phyloP scores from a whole-genome alignment of 2,797 vertebrate genomes.

The Nasua narica region DNA sequence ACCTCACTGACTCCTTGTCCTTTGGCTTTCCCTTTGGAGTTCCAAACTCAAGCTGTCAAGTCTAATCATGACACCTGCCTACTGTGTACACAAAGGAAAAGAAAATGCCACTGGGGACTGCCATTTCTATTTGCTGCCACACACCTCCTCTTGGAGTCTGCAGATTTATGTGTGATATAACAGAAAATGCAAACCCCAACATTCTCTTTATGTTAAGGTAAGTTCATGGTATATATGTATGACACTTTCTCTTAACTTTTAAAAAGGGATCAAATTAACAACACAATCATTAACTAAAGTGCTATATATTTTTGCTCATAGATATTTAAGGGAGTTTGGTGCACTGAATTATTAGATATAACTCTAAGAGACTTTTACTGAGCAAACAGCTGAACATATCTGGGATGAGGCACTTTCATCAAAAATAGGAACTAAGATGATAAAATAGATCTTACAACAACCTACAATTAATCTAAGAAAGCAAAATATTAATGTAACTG shows the following conservation, averaged over 20 bases:
- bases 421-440: neutral
- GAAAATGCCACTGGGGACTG: neutral
- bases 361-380: neutral
- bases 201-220: neutral
- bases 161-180: neutral
- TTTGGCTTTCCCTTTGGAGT: conserved; percentile 48
- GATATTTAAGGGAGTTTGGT: neutral
- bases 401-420: neutral
- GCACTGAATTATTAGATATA: neutral
- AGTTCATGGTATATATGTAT: neutral
- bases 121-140: neutral
- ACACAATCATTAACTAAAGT: neutral
- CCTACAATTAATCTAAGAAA: neutral
- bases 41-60: conserved; percentile 45
- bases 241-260: neutral
- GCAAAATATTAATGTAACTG: neutral
- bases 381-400: neutral
- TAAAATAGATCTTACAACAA: neutral
- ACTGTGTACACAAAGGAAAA: neutral
- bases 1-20: conserved; percentile 36
- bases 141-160: neutral
- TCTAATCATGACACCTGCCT: conserved; percentile 56
- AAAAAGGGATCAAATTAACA: neutral
- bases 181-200: neutral
- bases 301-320: neutral